A percentile compares a stretch with the other conserved stretches of the same genome.
Conservation (phyloP, 2,888 invertebrate species). For the Calameuta idolon region DNA sequence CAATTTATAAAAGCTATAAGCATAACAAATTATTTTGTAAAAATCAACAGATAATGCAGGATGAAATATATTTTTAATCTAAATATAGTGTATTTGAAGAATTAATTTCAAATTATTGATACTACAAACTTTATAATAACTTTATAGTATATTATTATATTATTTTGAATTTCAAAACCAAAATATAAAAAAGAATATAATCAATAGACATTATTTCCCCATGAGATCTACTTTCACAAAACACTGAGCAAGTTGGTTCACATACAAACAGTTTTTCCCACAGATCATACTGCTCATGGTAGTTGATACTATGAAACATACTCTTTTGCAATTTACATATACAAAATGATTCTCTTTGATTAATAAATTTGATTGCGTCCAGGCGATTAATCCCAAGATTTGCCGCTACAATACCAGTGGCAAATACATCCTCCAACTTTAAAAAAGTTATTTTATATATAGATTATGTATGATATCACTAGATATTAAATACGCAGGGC, state of each 20-base stretch:
- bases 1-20: not conserved
- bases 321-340: not conserved
- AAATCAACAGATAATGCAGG: not conserved
- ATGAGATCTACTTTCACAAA: not conserved
- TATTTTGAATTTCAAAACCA: not conserved
- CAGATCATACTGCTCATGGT: conserved; percentile 25
- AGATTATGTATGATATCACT: conserved; percentile 13
- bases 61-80: not conserved
- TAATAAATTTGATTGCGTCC: not conserved
- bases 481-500: conserved; percentile 16
- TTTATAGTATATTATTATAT: not conserved
- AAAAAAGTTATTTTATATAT: conserved; percentile 3
- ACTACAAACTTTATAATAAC: not conserved
- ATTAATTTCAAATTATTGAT: conserved; percentile 1
- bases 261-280: conserved; percentile 11
- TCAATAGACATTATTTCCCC: not conserved
- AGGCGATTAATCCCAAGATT: conserved; percentile 9
- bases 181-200: not conserved
- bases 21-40: not conserved
- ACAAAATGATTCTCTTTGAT: not conserved
- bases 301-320: conserved; percentile 10
- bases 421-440: conserved; percentile 12
- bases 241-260: not conserved
- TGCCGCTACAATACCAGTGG: conserved; percentile 5
- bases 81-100: not conserved